Evolutionary conservation across 2,797 vertebrate genomes (phyloP), one percentile per base, ranked within the genome.

Genomic region (Manis pentadactyla): DNA sequence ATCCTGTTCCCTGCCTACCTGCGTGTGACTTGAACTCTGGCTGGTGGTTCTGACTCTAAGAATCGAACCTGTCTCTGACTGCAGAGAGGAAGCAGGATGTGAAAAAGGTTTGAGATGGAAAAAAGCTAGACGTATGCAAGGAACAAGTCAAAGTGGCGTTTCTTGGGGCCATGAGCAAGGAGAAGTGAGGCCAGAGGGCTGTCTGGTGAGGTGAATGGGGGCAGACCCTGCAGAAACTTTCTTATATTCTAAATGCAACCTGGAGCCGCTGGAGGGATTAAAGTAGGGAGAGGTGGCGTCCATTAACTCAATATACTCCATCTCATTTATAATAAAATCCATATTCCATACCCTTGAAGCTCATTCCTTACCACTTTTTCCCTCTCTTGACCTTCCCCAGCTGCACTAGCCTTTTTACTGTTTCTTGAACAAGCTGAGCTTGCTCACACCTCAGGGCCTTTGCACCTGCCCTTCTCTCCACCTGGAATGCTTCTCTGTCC

Each of bases 91-190:
- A 11, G 13, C 19, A 37, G 29, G 14, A 64, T 6, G 13, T 42
- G 39, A 8, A 29, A 61, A 53, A 53, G 12, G 31, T 14, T 27
- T 13, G 42, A 74, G 39, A 9, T 23, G 15, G 19, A 42, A 39
- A 82, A 53, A 37, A 59, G 46, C 7, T 23, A 49, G 19, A 27
- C 18, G n/a, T 25, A 2, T 31, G 57, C 21, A 19, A 39, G 34
- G 42, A 55, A 25, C 2, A 29, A 57, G 57, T 37, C 0, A 0
- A 64, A 55, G 27, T 4, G 1, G 7, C 4, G 1, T 1, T 46
- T 51, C 31, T 46, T 46, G 31, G n/a, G 21, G n/a, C 39, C 27
- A 5, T 11, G 68, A 90, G 66, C 12, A 53, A 51, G 11, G 21
- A 63, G 18, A 31, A 87, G 29, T 7, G n/a, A 85, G 27, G 77